These are phyloP conservation scores for Acronicta alni DNA, from an alignment of 2,888 invertebrate species.

Conservation along the genomic window DNA sequence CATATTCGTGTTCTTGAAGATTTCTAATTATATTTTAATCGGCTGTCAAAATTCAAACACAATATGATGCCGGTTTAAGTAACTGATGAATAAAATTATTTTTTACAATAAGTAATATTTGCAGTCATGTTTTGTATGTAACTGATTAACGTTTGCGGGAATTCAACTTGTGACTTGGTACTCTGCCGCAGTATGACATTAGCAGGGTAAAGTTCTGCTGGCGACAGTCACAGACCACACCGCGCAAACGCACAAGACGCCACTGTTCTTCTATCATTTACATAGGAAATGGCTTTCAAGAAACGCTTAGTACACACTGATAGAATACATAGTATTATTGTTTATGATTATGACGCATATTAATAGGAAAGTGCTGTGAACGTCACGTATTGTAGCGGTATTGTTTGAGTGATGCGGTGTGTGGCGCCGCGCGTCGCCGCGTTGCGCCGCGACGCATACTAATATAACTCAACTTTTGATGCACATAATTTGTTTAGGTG, in stretches of 20 bases:
- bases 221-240: conserved; percentile 30
- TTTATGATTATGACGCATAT: conserved; percentile 37
- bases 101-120: no score
- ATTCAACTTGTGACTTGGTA: conserved; percentile 4
- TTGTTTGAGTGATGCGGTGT: conserved; percentile 44
- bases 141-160: not conserved
- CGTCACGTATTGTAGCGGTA: conserved; percentile 52
- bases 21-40: no score
- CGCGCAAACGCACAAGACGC: conserved; percentile 26
- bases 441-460: conserved; percentile 41
- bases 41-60: no score
- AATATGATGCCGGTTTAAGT: no score
- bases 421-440: conserved; percentile 48
- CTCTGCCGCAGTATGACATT: conserved; percentile 5
- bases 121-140: no score
- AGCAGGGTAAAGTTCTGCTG: conserved; percentile 11
- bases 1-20: no score
- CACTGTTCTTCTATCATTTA: conserved; percentile 26
- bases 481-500: conserved; percentile 13
- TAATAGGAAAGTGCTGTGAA: conserved; percentile 20
- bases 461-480: conserved; percentile 22
- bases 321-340: conserved; percentile 41
- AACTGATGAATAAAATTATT: no score
- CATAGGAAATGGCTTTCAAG: conserved; percentile 31
- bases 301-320: conserved; percentile 18